Percentiles rank a stretch among this genome's conserved stretches.
phyloP scores from a whole-genome alignment of 2,113 vertebrate species.

The Boleophthalmus pectinirostris region DNA sequence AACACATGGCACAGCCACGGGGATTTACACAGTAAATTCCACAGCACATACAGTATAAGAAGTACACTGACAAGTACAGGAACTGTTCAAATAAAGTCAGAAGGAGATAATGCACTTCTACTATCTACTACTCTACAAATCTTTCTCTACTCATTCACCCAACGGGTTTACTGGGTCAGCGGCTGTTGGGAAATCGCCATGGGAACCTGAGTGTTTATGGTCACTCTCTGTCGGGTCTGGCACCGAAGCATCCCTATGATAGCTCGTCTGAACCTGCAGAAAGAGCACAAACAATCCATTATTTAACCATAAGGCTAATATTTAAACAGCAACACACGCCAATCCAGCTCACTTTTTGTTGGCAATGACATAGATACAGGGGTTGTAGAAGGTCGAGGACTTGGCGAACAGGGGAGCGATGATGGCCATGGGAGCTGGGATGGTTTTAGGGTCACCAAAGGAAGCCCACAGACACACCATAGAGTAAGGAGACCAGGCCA shows the following conservation, averaged over 20 bases:
- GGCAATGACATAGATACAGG: constrained; percentile 93
- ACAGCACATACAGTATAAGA: background rate
- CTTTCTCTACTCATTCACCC: background rate
- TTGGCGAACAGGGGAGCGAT: constrained; percentile 97
- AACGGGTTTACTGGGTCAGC: constrained; percentile 58
- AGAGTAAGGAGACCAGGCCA: constrained; percentile 97
- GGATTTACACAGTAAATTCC: constrained; percentile 47
- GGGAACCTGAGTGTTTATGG: constrained; percentile 82
- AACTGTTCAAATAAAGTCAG: background rate
- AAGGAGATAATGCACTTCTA: constrained; percentile 3
- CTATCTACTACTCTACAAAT: background rate
- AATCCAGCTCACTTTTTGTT: constrained; percentile 90
- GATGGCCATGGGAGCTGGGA: constrained; percentile 92
- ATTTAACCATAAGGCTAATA: background rate
- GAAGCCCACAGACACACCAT: constrained; percentile 96
- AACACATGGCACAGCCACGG: constrained; percentile 13
- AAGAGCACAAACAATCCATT: background rate
- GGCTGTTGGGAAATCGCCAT: constrained; percentile 80
- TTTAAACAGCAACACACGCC: background rate
- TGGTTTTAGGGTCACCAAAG: constrained; percentile 88
- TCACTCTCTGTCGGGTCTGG: constrained; percentile 83
- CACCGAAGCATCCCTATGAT: constrained; percentile 89
- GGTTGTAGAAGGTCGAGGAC: constrained; percentile 98
- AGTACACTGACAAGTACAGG: background rate
- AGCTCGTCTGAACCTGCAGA: constrained; percentile 87